Evolutionary conservation across 2,888 invertebrate genomes (phyloP).

Genomic region (Scaptomyza caliginosa): DNA sequence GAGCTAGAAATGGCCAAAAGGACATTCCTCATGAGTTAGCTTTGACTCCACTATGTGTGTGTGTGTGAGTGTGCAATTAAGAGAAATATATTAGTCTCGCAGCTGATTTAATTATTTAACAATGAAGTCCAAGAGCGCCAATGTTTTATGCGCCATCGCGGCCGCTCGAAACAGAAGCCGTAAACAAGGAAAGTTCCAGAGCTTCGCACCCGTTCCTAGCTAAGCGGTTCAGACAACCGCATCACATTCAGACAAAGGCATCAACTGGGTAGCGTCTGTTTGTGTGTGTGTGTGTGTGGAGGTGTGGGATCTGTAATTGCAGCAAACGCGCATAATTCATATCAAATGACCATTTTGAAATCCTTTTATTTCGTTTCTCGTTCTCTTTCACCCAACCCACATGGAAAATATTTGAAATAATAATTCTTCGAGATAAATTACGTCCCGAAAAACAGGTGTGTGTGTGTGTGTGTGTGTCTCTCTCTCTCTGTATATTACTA

Average conservation of each 20-base stretch:
- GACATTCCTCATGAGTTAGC: conserved; percentile 52
- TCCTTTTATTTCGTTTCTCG: conserved; percentile 83
- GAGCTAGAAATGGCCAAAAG: conserved; percentile 46
- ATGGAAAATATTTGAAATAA: conserved; percentile 83
- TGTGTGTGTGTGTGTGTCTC: conserved; percentile 78
- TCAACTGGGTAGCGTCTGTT: conserved; percentile 42
- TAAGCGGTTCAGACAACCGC: conserved; percentile 69
- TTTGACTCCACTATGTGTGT: not conserved
- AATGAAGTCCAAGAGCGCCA: conserved; percentile 71
- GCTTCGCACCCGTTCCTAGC: conserved; percentile 14
- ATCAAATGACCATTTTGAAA: conserved; percentile 84
- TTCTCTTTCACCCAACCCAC: conserved; percentile 31
- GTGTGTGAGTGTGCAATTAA: conserved; percentile 68
- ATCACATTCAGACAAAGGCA: conserved; percentile 76
- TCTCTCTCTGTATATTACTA: too few relatives aligned
- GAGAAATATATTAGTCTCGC: conserved; percentile 82
- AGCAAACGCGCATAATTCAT: conserved; percentile 83
- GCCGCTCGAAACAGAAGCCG: conserved; percentile 12
- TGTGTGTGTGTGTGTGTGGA: conserved; percentile 10
- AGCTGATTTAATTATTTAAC: conserved; percentile 83
- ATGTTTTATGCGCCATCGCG: conserved; percentile 50
- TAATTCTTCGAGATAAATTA: conserved; percentile 84
- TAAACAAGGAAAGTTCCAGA: not conserved
- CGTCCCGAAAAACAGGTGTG: conserved; percentile 82
- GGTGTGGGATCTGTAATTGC: conserved; percentile 79